Conservation (phyloP, 2,888 invertebrate genomes). For the Apotomis turbidana region DNA sequence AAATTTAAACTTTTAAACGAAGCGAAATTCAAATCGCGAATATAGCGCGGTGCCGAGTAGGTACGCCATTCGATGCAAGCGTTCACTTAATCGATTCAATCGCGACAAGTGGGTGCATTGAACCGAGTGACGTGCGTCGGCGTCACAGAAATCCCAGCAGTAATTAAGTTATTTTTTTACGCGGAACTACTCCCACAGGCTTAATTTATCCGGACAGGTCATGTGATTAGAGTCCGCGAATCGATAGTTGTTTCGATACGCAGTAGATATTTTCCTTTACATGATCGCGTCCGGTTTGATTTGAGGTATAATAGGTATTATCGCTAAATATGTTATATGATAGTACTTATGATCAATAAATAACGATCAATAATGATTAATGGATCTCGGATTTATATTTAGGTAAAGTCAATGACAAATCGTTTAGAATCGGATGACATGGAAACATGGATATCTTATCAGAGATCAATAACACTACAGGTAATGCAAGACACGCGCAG, state of each 20-base stretch:
- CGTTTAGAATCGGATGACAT: no score
- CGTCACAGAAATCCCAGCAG: conserved; percentile 39
- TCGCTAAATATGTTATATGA: no score
- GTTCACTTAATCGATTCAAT: conserved; percentile 60
- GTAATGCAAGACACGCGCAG: no score
- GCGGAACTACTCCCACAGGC: conserved; percentile 33
- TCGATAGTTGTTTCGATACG: background rate
- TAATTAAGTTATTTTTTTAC: conserved; percentile 42
- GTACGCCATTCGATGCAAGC: conserved; percentile 42
- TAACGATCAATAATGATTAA: no score
- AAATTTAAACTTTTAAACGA: conserved; percentile 30
- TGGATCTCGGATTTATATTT: no score
- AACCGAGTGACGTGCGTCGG: conserved; percentile 57
- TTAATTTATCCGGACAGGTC: conserved; percentile 27
- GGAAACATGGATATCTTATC: no score
- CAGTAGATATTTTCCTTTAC: background rate
- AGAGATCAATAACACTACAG: no score
- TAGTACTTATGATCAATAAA: no score
- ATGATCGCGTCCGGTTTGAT: background rate
- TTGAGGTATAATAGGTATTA: no score
- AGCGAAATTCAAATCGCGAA: conserved; percentile 29
- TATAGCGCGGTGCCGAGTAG: conserved; percentile 23
- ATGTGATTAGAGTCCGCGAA: conserved; percentile 23
- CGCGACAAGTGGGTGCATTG: conserved; percentile 58
- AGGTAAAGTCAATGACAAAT: no score